Base-by-base conservation (phyloP, 2,888 invertebrate species). In the Limnephilus lunatus region DNA sequence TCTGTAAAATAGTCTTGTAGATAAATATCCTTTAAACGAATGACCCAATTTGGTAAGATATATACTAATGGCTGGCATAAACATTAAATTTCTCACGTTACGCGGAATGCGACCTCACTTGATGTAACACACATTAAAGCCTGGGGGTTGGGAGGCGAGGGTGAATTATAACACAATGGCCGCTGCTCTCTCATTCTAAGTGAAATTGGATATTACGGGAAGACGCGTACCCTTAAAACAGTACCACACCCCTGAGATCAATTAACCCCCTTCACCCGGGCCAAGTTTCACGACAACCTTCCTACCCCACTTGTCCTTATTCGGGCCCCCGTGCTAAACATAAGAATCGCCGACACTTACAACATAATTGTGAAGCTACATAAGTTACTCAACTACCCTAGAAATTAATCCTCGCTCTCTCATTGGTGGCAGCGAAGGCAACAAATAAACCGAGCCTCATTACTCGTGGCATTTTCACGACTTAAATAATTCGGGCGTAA, bases 211-310 rank as follows among this genome's bases (percentile, higher is more conserved):
- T 92, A 93, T 93, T 92, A 93, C 92, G 90, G 81, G 92, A 92
- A 91, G 91, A 90, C 85, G 92, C 91, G 83, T 90, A 92, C 91
- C 90, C 92, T 91, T 90, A 93, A 93, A 93, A 91, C 92, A 92
- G 92, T 92, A 93, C 92, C 93, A 90, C 92, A 91, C 93, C 93
- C 93, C 44, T 90, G 93, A 93, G 93, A 93, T 93, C 93, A 93
- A 93, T 93, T 93, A 93, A 93, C 93, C 93, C 90, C 92, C 92
- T 90, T 87, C 92, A 80, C 88, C 91, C 85, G 81, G 89, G 53
- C 92, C 92, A 90, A 92, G 92, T 93, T 93, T 92, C 93, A 91
- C 85, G 91, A 48, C 80, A 88, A 86, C 86, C 86, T 86, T 86
- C 86, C 86, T 86, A 86, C 86, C 86, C 90, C 92, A 68, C 86